Base-by-base conservation (phyloP, 1,140 invertebrate species). In the Formica selysi region DNA sequence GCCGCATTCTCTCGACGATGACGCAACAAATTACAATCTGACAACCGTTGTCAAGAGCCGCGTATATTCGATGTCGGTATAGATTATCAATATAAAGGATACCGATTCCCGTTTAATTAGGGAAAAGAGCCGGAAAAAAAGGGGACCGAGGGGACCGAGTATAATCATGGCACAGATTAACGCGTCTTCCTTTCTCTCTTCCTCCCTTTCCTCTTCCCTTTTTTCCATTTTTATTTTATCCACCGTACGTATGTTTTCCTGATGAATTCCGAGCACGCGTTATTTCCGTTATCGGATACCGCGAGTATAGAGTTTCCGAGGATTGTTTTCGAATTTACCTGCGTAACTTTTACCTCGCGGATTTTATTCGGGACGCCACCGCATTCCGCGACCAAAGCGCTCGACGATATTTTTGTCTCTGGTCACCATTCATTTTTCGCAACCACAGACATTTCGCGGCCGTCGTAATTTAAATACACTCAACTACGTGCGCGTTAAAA, bases 241-340 rank as follows among this genome's bases (percentile, higher is more conserved):
- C 59, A 57, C n/a, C 38, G 41, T 64, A 64, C 29, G 38, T 65
- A 85, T 48, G 48, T 67, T 85, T 65, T 38, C 41, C 26, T n/a
- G 76, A 13, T 38, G 32, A 85, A 85, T 85, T 85, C 81, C 81
- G 64, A 54, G 61, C 81, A 78, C 62, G 70, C 61, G 81, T 78
- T 85, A 85, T 85, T 78, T 74, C 76, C 73, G 81, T 85, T 85
- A 85, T 85, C 73, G 73, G 62, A 85, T 85, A 85, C 22, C 61
- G 81, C 3, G 59, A 29, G 71, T 76, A 36, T 85, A 67, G 71
- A 64, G 38, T 85, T 78, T 59, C 79, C 44, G 81, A 32, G 81
- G 73, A 85, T 85, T 85, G 81, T 85, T 85, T 85, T 85, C 54
- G 81, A 85, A 85, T 85, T 78, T 78, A 85, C 81, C 81, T 76